A percentile compares a stretch with the other conserved stretches of the same genome.
These are phyloP conservation scores for Mallateleia sp. DNA, from an alignment of 2,888 invertebrate genomes.

Conservation along the genomic window DNA sequence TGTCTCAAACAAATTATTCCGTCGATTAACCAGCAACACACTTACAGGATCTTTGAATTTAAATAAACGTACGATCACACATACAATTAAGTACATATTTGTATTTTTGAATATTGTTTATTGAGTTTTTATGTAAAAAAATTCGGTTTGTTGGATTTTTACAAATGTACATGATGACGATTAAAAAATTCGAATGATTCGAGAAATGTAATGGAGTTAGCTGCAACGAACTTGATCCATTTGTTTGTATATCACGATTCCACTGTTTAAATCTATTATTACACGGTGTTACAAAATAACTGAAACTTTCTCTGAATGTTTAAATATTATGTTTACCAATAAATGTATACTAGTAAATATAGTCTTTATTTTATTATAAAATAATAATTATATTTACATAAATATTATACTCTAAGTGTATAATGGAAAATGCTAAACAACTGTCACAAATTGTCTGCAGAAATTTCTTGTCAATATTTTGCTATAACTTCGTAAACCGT, in stretches of 20 bases:
- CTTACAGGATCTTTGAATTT: constrained; percentile 23
- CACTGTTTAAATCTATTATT: constrained; percentile 43
- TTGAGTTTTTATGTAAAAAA: constrained; percentile 33
- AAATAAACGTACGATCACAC: constrained; percentile 20
- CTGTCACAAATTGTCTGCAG: too few species aligned
- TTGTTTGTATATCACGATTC: constrained; percentile 55
- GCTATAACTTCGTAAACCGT: constrained; percentile 29
- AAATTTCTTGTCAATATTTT: too few species aligned
- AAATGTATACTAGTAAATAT: too few species aligned
- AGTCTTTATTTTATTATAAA: too few species aligned
- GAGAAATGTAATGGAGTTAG: constrained; percentile 33
- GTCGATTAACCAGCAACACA: constrained; percentile 2
- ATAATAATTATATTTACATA: too few species aligned
- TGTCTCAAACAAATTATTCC: neutral
- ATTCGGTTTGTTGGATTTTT: constrained; percentile 15
- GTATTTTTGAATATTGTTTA: constrained; percentile 33
- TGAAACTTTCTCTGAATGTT: neutral
- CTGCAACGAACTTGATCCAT: constrained; percentile 30
- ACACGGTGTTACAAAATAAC: constrained; percentile 38
- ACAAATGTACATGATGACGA: constrained; percentile 47
- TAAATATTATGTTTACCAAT: too few species aligned
- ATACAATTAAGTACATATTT: constrained; percentile 47
- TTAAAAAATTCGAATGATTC: constrained; percentile 24
- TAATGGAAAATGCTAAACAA: too few species aligned
- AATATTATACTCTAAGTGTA: too few species aligned